Conservation (phyloP, 2,113 vertebrate species). For the Barnardius zonarius region DNA sequence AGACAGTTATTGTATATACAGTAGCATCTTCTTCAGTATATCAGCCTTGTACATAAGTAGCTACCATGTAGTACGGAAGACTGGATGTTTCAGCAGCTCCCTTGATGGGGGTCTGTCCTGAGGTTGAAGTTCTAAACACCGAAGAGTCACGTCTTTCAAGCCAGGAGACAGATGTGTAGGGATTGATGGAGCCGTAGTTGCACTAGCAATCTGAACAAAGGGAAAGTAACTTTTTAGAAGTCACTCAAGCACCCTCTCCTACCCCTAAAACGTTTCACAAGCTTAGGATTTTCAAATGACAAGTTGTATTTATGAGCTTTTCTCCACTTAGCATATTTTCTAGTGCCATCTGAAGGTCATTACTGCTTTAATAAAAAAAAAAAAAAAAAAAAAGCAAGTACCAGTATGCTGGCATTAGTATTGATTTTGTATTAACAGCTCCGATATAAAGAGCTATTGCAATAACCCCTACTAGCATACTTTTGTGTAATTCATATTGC, state of each 20-base stretch:
- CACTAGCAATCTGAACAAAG: slow-evolving; percentile 83
- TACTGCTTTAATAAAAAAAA: neutral
- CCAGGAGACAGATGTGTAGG: slow-evolving; percentile 85
- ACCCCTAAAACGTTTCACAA: neutral
- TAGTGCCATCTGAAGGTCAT: neutral
- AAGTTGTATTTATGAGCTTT: neutral
- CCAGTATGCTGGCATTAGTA: neutral
- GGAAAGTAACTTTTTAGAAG: neutral
- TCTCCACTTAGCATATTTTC: neutral
- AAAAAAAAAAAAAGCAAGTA: neutral
- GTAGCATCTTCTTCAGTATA: slow-evolving; percentile 65
- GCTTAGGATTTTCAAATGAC: neutral
- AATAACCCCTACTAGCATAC: neutral
- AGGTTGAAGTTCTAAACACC: slow-evolving; percentile 89
- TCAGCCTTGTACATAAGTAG: neutral
- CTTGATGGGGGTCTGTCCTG: slow-evolving; percentile 85
- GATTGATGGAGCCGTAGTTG: slow-evolving; percentile 85
- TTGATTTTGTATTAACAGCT: neutral
- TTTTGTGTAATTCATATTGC: neutral
- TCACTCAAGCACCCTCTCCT: neutral
- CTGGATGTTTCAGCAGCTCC: slow-evolving; percentile 88
- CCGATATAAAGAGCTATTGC: neutral
- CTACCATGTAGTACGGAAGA: slow-evolving; percentile 87
- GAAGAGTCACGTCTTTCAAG: slow-evolving; percentile 86
- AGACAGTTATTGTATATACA: slow-evolving; percentile 58